These are phyloP conservation scores for Melospiza melodia DNA, from an alignment of 2,113 vertebrate species.

Conservation along the genomic window DNA sequence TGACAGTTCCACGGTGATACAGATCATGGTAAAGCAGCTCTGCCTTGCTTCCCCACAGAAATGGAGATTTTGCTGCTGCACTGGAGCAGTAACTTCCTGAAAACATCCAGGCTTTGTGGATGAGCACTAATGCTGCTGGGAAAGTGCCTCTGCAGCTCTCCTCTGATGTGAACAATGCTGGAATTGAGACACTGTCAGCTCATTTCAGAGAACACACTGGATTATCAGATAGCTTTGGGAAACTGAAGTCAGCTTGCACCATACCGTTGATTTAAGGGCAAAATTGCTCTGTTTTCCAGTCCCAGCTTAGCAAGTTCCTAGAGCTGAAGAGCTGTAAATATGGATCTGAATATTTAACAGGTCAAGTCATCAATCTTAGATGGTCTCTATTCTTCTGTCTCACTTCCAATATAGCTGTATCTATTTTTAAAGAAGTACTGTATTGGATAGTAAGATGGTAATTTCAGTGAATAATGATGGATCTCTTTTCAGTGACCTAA, in stretches of 20 bases:
- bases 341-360: constrained; percentile 76
- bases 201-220: background rate
- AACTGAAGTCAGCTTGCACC: background rate
- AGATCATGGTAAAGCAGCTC: background rate
- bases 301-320: background rate
- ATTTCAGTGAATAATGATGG: constrained; percentile 73
- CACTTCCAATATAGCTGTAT: constrained; percentile 42
- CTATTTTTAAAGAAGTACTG: constrained; percentile 75
- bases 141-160: background rate
- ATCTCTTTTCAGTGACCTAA: constrained; percentile 55
- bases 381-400: constrained; percentile 40
- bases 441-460: constrained; percentile 65
- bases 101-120: background rate
- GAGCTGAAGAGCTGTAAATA: constrained; percentile 65
- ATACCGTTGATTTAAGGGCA: background rate
- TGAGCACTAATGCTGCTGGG: background rate
- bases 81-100: background rate
- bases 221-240: background rate
- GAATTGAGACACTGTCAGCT: background rate
- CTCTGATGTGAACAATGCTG: background rate
- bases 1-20: background rate
- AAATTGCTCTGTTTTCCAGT: background rate
- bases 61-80: background rate
- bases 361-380: constrained; percentile 54
- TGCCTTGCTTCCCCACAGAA: background rate